Conservation (phyloP, 1,140 invertebrate genomes). For the Lasioglossum albipes region DNA sequence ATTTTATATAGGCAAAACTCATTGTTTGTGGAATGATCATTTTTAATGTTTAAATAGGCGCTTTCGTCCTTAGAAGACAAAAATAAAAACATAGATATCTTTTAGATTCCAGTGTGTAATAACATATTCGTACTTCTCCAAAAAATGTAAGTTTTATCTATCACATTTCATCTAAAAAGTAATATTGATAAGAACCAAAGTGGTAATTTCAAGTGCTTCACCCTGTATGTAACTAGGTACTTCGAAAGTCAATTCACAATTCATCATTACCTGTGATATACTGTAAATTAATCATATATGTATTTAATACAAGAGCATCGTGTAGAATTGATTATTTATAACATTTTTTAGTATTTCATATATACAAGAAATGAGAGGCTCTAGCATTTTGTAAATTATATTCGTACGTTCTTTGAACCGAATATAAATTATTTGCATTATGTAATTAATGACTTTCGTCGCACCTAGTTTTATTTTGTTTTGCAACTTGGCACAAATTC, state of each 20-base stretch:
- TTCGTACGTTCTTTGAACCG: not conserved
- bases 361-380: slow-evolving; percentile 3
- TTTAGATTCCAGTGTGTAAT: not conserved
- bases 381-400: slow-evolving; percentile 1
- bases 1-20: not conserved
- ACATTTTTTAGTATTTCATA: too few species aligned
- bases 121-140: not conserved
- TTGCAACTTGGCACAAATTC: slow-evolving; percentile 45
- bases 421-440: slow-evolving; percentile 15
- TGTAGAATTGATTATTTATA: too few species aligned
- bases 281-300: not conserved
- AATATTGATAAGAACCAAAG: not conserved
- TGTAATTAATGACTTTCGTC: slow-evolving; percentile 36
- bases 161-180: not conserved
- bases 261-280: not conserved
- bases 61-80: not conserved
- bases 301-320: not conserved
- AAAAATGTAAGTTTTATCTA: not conserved
- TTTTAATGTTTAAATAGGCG: not conserved
- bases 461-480: slow-evolving; percentile 15
- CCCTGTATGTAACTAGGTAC: slow-evolving; percentile 10
- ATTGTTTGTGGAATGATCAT: not conserved
- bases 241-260: slow-evolving; percentile 20
- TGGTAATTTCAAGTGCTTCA: slow-evolving; percentile 4
- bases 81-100: slow-evolving; percentile 2